Conservation (phyloP, 2,888 invertebrate genomes). For the Xestia sexstrigata region DNA sequence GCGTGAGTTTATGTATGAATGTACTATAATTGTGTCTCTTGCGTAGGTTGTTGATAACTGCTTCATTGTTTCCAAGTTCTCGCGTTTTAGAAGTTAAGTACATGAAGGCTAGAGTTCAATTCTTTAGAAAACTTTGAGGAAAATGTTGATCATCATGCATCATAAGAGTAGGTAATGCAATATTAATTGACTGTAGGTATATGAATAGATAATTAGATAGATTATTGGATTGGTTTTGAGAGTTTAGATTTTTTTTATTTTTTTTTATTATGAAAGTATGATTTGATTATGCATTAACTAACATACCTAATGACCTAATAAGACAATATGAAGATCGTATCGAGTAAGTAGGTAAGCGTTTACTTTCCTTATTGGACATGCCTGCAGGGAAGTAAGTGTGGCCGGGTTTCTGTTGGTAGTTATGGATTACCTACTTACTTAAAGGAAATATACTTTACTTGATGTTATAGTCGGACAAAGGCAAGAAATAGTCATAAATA, state of each 20-base stretch:
- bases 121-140: background rate
- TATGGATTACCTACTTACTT: background rate
- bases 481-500: background rate
- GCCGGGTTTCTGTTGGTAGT: conserved; percentile 9
- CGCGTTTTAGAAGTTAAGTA: background rate
- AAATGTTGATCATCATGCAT: background rate
- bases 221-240: no score
- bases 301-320: background rate
- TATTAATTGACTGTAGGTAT: background rate
- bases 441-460: background rate
- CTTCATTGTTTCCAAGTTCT: background rate
- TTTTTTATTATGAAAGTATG: no score
- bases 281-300: background rate
- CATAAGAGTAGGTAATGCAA: background rate
- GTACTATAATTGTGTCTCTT: background rate
- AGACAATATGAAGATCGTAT: background rate
- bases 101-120: background rate
- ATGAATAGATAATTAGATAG: background rate
- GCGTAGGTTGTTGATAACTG: background rate
- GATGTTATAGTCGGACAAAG: background rate
- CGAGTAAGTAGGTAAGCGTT: background rate
- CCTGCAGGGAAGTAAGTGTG: background rate
- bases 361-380: no score
- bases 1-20: background rate
- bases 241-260: no score